Evolutionary conservation across 2,888 invertebrate species (phyloP).

Genomic region (Fragum fragum): DNA sequence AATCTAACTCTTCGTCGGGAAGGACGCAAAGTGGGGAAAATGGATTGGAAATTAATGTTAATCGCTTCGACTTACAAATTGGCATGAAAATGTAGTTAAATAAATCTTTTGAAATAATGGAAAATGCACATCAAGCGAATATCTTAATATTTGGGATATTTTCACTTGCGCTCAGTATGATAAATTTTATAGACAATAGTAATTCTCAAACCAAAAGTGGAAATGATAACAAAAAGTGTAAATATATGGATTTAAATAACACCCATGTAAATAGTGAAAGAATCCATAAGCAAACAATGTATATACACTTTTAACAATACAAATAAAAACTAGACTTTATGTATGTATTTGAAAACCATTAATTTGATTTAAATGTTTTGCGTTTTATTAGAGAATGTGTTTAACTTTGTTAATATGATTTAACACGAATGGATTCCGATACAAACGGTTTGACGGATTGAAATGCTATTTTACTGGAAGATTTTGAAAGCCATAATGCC

Average conservation of each 20-base stretch:
- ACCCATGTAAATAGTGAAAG: background rate
- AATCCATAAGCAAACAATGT: background rate
- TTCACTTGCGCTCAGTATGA: too few species aligned
- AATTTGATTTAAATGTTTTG: background rate
- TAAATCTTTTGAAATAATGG: background rate
- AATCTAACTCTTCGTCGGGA: background rate
- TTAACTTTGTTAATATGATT: too few species aligned
- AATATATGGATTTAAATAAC: conserved; percentile 3
- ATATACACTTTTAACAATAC: background rate
- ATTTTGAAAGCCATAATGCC: background rate
- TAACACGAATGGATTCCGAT: background rate
- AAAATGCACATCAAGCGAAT: too few species aligned
- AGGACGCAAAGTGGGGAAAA: conserved; percentile 1
- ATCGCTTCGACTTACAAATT: background rate
- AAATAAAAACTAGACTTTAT: conserved; percentile 1
- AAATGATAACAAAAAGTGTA: background rate
- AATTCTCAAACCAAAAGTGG: too few species aligned
- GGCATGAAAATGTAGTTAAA: background rate
- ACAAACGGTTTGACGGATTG: background rate
- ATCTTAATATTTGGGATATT: too few species aligned
- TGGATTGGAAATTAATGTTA: background rate
- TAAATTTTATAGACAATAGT: too few species aligned
- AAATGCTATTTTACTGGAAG: background rate
- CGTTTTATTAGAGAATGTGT: background rate
- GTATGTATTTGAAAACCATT: background rate